Conservation (phyloP, 1,140 invertebrate genomes). For the Tetragnatha versicolor region DNA sequence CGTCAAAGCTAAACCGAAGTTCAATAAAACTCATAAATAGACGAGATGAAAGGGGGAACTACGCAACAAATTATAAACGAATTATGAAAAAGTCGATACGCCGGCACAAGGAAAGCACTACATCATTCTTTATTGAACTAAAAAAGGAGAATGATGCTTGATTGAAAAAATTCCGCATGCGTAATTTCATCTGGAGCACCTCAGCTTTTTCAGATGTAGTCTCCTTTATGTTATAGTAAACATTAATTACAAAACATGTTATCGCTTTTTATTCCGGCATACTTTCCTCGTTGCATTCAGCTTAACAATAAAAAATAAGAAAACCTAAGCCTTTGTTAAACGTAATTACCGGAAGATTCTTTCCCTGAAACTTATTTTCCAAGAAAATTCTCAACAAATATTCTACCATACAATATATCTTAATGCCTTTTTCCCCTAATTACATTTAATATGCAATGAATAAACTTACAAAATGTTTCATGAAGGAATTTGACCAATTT, state of each 20-base stretch:
- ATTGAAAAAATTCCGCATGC: slow-evolving; percentile 44
- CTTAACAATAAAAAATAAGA: slow-evolving; percentile 17
- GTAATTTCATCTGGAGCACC: slow-evolving; percentile 29
- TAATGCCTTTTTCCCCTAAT: no score
- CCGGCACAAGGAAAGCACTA: slow-evolving; percentile 8
- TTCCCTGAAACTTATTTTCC: slow-evolving; percentile 23
- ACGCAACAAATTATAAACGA: slow-evolving; percentile 37
- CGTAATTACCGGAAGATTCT: slow-evolving; percentile 29
- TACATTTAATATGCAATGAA: slow-evolving; percentile 25
- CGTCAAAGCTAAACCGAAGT: slow-evolving; percentile 43
- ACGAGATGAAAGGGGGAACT: slow-evolving; percentile 3
- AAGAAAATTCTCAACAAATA: no score
- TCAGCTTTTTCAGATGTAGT: slow-evolving; percentile 19
- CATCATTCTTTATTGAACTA: slow-evolving; percentile 16
- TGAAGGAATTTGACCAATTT: no score
- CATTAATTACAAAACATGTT: slow-evolving; percentile 45
- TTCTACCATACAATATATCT: no score
- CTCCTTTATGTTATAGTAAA: slow-evolving; percentile 39
- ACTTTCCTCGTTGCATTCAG: slow-evolving; percentile 14
- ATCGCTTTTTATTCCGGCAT: slow-evolving; percentile 8
- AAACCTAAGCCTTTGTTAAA: slow-evolving; percentile 36
- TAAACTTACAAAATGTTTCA: no score
- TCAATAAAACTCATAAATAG: slow-evolving; percentile 50
- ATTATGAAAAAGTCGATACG: slow-evolving; percentile 34
- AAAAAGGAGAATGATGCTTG: slow-evolving; percentile 4